Percentiles rank a stretch among this genome's conserved stretches.
These are phyloP conservation scores for Drosophila austrosaltans DNA, from an alignment of 2,888 invertebrate species.

Conservation along the genomic window DNA sequence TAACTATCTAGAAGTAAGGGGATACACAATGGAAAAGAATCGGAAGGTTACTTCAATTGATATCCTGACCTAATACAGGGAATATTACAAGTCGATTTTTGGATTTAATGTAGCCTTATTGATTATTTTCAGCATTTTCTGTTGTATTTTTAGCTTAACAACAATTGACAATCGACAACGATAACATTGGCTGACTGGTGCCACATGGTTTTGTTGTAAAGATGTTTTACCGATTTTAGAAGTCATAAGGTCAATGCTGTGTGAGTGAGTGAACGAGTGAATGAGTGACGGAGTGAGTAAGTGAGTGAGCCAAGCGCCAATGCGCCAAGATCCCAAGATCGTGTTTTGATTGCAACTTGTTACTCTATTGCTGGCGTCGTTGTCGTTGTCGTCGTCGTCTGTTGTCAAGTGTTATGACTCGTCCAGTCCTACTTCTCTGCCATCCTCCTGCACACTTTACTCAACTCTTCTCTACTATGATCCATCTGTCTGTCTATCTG, in stretches of 20 bases:
- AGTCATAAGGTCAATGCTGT: constrained; percentile 81
- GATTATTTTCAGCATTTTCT: constrained; percentile 29
- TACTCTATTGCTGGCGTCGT: constrained; percentile 30
- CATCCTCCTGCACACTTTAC: neutral
- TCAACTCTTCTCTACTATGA: constrained; percentile 8
- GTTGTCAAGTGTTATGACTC: constrained; percentile 75
- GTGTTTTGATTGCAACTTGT: constrained; percentile 69
- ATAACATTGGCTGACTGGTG: constrained; percentile 32
- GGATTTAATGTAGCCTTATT: constrained; percentile 13
- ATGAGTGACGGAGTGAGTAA: constrained; percentile 1
- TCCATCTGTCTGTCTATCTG: constrained; percentile 42
- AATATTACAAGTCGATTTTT: neutral
- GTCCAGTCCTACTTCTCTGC: constrained; percentile 35
- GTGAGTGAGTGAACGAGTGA: constrained; percentile 38
- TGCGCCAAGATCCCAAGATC: constrained; percentile 68
- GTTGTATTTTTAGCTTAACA: constrained; percentile 67
- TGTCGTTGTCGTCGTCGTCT: constrained; percentile 58
- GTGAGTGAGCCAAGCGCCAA: constrained; percentile 48
- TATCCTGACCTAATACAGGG: too few relatives aligned
- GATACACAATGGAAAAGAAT: too few relatives aligned
- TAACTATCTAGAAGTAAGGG: too few relatives aligned
- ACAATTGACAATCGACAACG: constrained; percentile 46
- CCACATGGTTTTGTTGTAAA: constrained; percentile 74
- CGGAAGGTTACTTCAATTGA: too few relatives aligned
- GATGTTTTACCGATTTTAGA: constrained; percentile 81